Evolutionary conservation across 2,888 invertebrate species (phyloP), one percentile per base, ranked within the genome.

Genomic region (Ochropacha duplaris): DNA sequence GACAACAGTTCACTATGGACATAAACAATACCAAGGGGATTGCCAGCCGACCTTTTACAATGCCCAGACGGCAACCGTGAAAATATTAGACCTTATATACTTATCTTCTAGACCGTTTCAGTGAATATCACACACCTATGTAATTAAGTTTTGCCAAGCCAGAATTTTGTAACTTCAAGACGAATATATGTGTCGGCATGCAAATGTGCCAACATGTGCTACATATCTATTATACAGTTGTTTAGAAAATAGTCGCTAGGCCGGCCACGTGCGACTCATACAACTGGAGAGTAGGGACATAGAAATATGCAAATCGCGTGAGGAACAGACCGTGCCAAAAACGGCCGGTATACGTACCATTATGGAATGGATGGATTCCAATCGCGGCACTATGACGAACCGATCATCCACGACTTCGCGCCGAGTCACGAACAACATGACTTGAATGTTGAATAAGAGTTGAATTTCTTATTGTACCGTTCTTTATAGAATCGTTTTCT

Each of bases 241-340:
- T 44, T 61, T 64, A 64, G 55, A 66, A 67, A 67, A 68, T 58
- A 63, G 68, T 69, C 73, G 74, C 70, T 72, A 76, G 74, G 73
- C 73, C 69, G 75, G 71, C 83, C 86, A 86, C 86, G 84, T 84
- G 87, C 83, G 71, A 66, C 63, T 76, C 76, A 76, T 80, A 79
- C 78, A 74, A 69, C 70, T 72, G 58, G 63, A 63, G 63, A 66
- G 65, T 60, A 67, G 68, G 73, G 71, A 75, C 77, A 78, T 76
- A 76, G 78, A 82, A 83, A 85, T 86, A 90, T 86, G 86, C 77
- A 84, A 88, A 88, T 89, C 69, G 76, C 64, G 68, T 65, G 64
- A 66, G 64, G 59, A 71, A 57, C 61, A n/a, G 70, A 73, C 69
- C 80, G 79, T 79, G 83, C 83, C 84, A 84, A 87, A 84, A 84